phyloP scores from a whole-genome alignment of 1,140 invertebrate genomes.

The Platorchestia sp. region DNA sequence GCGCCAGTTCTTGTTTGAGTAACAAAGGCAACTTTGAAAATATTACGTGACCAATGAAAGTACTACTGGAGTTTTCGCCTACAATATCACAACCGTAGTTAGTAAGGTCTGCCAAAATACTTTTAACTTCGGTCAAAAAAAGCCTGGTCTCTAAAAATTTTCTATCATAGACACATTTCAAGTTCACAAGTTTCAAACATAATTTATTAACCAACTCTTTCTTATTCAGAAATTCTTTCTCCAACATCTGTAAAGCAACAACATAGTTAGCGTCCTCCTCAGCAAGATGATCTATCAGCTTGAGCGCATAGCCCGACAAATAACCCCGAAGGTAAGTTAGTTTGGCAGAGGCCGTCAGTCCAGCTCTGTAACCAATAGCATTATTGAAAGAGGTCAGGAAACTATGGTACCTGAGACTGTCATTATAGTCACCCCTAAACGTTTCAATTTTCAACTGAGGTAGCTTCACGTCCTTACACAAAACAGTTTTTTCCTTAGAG shows the following conservation, averaged over 20 bases:
- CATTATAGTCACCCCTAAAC: not conserved
- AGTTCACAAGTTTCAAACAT: not conserved
- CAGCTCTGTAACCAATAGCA: not conserved
- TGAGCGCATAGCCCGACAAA: not conserved
- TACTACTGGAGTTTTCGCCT: not conserved
- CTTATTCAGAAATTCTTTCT: not conserved
- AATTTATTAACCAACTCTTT: not conserved
- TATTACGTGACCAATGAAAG: not conserved
- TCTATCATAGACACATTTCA: not conserved
- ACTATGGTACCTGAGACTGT: not conserved
- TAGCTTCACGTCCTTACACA: constrained; percentile 21
- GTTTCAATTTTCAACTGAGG: not conserved
- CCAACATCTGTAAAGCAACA: not conserved
- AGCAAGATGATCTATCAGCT: not conserved
- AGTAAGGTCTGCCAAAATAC: not conserved
- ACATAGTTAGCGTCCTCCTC: not conserved
- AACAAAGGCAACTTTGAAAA: not conserved
- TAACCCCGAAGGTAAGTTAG: not conserved
- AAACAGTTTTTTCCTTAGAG: too few species aligned
- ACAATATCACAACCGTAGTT: constrained; percentile 5
- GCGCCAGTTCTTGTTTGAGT: not conserved
- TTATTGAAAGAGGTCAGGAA: not conserved
- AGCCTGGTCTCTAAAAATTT: not conserved
- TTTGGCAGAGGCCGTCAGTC: not conserved
- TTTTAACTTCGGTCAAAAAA: not conserved